Conservation (phyloP, 1,140 invertebrate genomes). For the Calliopsis andreniformis region DNA sequence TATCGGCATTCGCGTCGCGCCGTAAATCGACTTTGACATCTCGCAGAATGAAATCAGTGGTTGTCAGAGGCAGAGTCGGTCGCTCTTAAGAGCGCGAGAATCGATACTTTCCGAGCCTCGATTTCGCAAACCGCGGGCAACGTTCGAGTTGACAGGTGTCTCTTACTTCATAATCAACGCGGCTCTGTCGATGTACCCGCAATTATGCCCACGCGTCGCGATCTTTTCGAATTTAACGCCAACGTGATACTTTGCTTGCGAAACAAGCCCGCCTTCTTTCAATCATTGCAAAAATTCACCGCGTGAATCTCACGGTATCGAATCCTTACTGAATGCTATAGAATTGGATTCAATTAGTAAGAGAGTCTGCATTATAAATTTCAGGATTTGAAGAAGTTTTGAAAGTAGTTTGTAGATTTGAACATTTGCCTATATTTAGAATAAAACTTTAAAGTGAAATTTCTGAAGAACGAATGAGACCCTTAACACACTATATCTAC, state of each 20-base stretch:
- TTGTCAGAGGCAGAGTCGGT: slow-evolving; percentile 63
- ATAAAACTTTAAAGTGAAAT: too few relatives aligned
- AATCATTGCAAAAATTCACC: background rate
- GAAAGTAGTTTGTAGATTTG: too few relatives aligned
- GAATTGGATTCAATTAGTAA: too few relatives aligned
- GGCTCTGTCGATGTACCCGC: slow-evolving; percentile 1
- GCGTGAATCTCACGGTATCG: background rate
- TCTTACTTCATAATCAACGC: slow-evolving; percentile 53
- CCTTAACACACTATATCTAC: too few relatives aligned
- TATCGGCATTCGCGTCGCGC: slow-evolving; percentile 73
- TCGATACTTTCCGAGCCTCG: slow-evolving; percentile 42
- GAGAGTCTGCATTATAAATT: too few relatives aligned
- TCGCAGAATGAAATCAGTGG: slow-evolving; percentile 75
- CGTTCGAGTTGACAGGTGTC: slow-evolving; percentile 52
- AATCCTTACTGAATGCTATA: background rate
- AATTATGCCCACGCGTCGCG: slow-evolving; percentile 31
- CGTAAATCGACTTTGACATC: slow-evolving; percentile 74
- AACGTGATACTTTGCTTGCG: slow-evolving; percentile 11
- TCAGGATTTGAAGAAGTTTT: too few relatives aligned
- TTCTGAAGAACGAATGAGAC: too few relatives aligned
- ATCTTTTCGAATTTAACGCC: slow-evolving; percentile 30
- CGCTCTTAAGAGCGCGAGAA: background rate
- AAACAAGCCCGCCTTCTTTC: background rate
- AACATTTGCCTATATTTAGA: too few relatives aligned
- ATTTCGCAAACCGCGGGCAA: slow-evolving; percentile 49